Base-by-base conservation (phyloP, 2,113 vertebrate species). In the Scatophagus argus region DNA sequence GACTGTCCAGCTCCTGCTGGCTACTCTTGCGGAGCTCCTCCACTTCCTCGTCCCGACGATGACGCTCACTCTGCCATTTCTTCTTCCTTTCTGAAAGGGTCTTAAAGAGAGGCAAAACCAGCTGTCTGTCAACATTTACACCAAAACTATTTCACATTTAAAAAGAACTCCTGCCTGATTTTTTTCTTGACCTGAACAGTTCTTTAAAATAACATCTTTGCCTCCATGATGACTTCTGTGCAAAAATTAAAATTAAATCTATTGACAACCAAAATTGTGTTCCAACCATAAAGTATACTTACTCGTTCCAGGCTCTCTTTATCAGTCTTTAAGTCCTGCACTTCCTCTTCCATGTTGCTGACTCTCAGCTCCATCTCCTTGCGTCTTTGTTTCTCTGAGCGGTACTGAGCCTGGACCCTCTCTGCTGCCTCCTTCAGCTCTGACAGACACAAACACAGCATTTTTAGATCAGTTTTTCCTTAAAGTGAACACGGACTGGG, bases 231-330 rank as follows among this genome's bases (percentile, higher is more conserved):
- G 44, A 51, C 25, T 29, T 52, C 32, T 61, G 39, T 25, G 0
- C 1, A 39, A 10, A 52, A n/a, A 10, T 31, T 31, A 29, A 29
- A n/a, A n/a, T n/a, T n/a, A n/a, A n/a, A n/a, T n/a, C n/a, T n/a
- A n/a, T n/a, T n/a, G n/a, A n/a, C n/a, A n/a, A n/a, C n/a, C n/a
- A n/a, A n/a, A n/a, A n/a, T n/a, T n/a, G n/a, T n/a, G n/a, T n/a
- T n/a, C n/a, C n/a, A 47, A 43, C 32, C 23, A 44, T 41, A 2
- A 61, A 3, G 25, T 17, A 0, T 1, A 27, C 93, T 84, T 43
- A 99, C 98, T 91, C 88, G 95, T 60, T 97, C 97, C 21, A 98
- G 87, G 64, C 93, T 94, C 39, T 96, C 94, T 79, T 97, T 99
- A 65, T 97, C 97, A 0, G 92, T 88, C 47, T 90, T 94, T 1